A percentile compares a stretch with the other conserved stretches of the same genome.
Evolutionary conservation across 2,888 invertebrate genomes (phyloP).

Genomic region (Drosophila paramelanica): DNA sequence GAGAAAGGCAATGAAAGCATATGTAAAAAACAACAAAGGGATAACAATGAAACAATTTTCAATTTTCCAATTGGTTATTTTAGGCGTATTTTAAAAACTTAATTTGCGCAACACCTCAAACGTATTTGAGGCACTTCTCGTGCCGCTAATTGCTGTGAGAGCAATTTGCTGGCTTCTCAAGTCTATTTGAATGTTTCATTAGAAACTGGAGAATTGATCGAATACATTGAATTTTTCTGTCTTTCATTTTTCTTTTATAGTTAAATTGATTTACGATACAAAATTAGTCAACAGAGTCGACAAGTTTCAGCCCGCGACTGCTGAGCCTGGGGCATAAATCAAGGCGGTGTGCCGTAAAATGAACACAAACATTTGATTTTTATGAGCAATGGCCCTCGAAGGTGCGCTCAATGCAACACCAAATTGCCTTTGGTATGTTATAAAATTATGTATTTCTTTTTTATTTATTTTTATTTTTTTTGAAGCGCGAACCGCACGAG

Average conservation of each 20-base stretch:
- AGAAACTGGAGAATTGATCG: conserved; percentile 56
- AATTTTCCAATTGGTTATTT: neutral
- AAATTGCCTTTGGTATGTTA: conserved; percentile 68
- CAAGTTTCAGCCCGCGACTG: conserved; percentile 42
- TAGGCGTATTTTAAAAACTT: neutral
- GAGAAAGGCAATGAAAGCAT: neutral
- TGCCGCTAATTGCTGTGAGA: conserved; percentile 66
- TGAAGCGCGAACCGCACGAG: conserved; percentile 78
- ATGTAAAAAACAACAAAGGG: too few relatives aligned
- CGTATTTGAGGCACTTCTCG: conserved; percentile 48
- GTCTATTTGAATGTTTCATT: conserved; percentile 62
- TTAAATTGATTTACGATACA: conserved; percentile 74
- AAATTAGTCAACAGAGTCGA: conserved; percentile 78
- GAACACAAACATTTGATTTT: conserved; percentile 77
- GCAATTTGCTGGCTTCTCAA: neutral
- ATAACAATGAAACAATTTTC: conserved; percentile 13
- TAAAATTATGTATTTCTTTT: conserved; percentile 50
- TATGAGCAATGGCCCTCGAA: conserved; percentile 75
- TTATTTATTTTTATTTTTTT: neutral
- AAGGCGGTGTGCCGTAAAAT: conserved; percentile 65
- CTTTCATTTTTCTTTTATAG: conserved; percentile 50
- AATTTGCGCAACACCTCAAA: neutral
- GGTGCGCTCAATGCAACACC: conserved; percentile 53
- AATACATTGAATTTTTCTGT: conserved; percentile 37
- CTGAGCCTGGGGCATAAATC: conserved; percentile 70